Conservation (phyloP, 2,888 invertebrate genomes). For the Eupelmus urozonus region DNA sequence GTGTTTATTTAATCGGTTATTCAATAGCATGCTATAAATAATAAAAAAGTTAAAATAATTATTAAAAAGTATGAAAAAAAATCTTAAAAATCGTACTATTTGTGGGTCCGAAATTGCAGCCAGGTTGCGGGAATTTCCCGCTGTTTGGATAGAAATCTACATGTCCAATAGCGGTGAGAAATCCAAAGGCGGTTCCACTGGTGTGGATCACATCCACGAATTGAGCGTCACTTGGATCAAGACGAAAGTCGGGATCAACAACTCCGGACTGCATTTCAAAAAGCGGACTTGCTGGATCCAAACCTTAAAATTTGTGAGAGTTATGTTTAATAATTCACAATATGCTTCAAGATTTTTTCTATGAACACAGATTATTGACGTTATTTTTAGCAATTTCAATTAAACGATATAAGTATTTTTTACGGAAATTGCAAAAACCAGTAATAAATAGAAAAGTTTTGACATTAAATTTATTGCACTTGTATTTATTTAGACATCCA, state of each 20-base stretch:
- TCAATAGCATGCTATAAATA: not conserved
- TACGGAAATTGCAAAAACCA: too few relatives aligned
- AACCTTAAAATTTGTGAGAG: constrained; percentile 59
- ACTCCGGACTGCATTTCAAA: constrained; percentile 78
- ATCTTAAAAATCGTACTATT: constrained; percentile 66
- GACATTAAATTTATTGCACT: too few relatives aligned
- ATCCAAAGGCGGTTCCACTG: constrained; percentile 83
- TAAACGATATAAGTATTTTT: too few relatives aligned
- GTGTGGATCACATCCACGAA: constrained; percentile 88
- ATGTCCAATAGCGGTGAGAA: constrained; percentile 82
- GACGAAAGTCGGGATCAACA: constrained; percentile 74
- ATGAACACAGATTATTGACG: too few relatives aligned
- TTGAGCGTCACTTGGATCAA: constrained; percentile 83
- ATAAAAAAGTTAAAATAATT: not conserved
- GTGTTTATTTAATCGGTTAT: too few relatives aligned
- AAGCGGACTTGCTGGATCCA: constrained; percentile 85
- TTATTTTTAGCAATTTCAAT: too few relatives aligned
- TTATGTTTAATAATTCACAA: not conserved
- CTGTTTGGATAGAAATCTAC: constrained; percentile 88
- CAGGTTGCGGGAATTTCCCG: constrained; percentile 84
- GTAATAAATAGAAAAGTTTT: too few relatives aligned
- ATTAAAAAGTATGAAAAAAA: not conserved
- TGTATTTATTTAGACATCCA: too few relatives aligned
- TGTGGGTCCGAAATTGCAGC: constrained; percentile 78
- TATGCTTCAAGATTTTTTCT: too few relatives aligned